Evolutionary conservation across 2,797 vertebrate species (phyloP).

Genomic region (Intellagama lesueurii): DNA sequence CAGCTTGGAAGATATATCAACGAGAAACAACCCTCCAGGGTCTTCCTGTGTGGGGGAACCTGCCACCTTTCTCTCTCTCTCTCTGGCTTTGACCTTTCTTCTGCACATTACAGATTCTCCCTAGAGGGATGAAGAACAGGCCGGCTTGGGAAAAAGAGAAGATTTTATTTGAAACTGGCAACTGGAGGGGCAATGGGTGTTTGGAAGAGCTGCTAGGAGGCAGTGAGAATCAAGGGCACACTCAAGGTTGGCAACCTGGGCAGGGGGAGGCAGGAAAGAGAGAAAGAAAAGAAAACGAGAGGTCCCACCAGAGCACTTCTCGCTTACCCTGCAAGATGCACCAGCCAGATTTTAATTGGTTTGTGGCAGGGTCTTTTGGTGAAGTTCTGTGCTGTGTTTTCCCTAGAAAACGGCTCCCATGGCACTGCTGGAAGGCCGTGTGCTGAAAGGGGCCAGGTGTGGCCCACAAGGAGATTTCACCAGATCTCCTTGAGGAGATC

Average conservation of each 20-base stretch:
- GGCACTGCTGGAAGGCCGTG: no score
- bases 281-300: background rate
- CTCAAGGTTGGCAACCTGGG: background rate
- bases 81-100: slow-evolving; percentile 13
- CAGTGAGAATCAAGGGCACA: background rate
- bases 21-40: background rate
- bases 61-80: background rate
- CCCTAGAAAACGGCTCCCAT: no score
- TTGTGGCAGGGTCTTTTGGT: no score
- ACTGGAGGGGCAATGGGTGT: no score
- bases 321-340: no score
- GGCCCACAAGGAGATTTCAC: no score
- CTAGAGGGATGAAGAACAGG: background rate
- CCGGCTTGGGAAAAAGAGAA: background rate
- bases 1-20: no score
- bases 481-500: background rate
- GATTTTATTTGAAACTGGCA: no score
- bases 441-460: no score
- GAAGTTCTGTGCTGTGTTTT: no score
- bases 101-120: background rate
- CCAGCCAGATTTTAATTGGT: no score
- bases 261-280: no score
- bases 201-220: background rate
- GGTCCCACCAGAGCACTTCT: background rate
- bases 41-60: background rate